Base-by-base conservation (phyloP, 2,113 vertebrate genomes). In the Scatophagus argus region DNA sequence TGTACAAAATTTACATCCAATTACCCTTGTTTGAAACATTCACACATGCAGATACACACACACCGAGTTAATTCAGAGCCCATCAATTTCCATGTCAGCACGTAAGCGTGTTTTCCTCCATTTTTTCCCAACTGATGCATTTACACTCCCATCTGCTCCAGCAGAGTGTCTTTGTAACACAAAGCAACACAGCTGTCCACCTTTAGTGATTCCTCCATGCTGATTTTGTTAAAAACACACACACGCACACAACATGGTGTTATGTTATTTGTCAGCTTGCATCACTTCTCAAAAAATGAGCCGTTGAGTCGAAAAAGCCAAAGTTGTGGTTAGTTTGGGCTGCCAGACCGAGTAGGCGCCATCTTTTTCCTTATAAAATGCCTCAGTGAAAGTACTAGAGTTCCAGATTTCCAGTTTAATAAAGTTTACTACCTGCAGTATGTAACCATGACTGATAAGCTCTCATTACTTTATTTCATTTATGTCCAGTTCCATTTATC, bases 361-460 rank as follows among this genome's bases (percentile, higher is more conserved):
- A 13, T 74, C 54, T 61, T 41, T 41, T 66, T 84, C 21, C 80
- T 69, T 70, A 52, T 70, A 67, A 86, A 81, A 74, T n/a, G 52
- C 43, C 44, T 25, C 63, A 44, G 29, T 58, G 36, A 63, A 51
- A 61, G 12, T 9, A 21, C 34, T 32, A 32, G 19, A 34, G 21
- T 60, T 41, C 68, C 64, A 75, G 74, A 58, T 65, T 77, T 83
- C 21, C 41, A 11, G 25, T 63, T 72, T 39, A 27, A 38, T 43
- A n/a, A 34, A 8, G 27, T 34, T 65, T n/a, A n/a, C n/a, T n/a
- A n/a, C n/a, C n/a, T n/a, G n/a, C n/a, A n/a, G n/a, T n/a, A n/a
- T n/a, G n/a, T n/a, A n/a, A n/a, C n/a, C n/a, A n/a, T n/a, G n/a
- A n/a, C n/a, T n/a, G n/a, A n/a, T n/a, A n/a, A n/a, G 12, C 13